Evolutionary conservation across 2,888 invertebrate species (phyloP).

Genomic region (Lasiommata megera): DNA sequence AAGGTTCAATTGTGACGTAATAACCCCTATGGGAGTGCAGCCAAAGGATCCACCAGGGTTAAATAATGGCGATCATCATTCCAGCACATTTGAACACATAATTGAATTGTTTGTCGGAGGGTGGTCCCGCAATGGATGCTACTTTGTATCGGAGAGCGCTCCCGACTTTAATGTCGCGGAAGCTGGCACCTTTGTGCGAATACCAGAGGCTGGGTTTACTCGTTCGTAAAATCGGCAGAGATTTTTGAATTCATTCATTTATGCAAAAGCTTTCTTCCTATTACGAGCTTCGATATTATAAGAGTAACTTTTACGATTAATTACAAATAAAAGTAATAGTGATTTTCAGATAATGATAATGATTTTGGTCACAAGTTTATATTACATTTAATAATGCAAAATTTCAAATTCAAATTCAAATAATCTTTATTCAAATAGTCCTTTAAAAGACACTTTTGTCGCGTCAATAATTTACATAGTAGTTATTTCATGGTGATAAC

Average conservation of each 20-base stretch:
- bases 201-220: neutral
- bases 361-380: too few species aligned
- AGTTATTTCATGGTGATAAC: too few species aligned
- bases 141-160: neutral
- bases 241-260: neutral
- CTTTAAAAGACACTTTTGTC: too few species aligned
- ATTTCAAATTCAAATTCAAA: too few species aligned
- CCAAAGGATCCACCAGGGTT: slow-evolving; percentile 26
- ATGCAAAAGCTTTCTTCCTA: neutral
- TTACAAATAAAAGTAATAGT: too few species aligned
- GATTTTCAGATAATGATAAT: too few species aligned
- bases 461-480: too few species aligned
- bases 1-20: neutral
- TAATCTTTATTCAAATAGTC: too few species aligned
- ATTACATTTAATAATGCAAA: too few species aligned
- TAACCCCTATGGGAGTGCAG: neutral
- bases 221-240: neutral
- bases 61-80: slow-evolving; percentile 47
- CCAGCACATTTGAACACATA: slow-evolving; percentile 51
- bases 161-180: neutral
- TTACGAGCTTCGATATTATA: too few species aligned
- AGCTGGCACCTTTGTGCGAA: neutral
- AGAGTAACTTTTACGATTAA: too few species aligned
- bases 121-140: neutral
- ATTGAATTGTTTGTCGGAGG: slow-evolving; percentile 53